Evolutionary conservation across 2,797 vertebrate genomes (phyloP), one percentile per base, ranked within the genome.

Genomic region (Pipistrellus pipistrellus): DNA sequence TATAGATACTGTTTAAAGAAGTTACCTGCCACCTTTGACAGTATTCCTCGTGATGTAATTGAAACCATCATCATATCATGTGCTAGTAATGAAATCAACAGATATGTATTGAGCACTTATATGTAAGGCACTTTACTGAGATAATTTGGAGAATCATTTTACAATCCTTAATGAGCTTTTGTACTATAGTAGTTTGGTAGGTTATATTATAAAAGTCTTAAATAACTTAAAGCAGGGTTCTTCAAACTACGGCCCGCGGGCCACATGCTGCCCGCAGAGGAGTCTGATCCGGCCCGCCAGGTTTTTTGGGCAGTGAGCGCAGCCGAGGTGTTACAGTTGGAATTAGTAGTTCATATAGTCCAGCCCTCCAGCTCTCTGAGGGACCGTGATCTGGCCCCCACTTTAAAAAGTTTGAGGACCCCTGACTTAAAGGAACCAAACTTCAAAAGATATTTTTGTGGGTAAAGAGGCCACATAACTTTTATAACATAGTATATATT

Each of bases 201-300:
- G 38, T 92, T 62, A 92, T 10, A 35, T 85, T 77, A 20, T 95
- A 82, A 93, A 93, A 96, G 71, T 93, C 44, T 75, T 57, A 85
- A 92, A 18, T 68, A 72, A 21, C 41, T 64, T 92, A 57, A 88
- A 88, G 44, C n/a, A n/a, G n/a, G n/a, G n/a, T n/a, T n/a, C n/a
- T n/a, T n/a, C n/a, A n/a, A n/a, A n/a, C n/a, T n/a, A n/a, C n/a
- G n/a, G n/a, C n/a, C n/a, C n/a, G n/a, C n/a, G n/a, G n/a, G n/a
- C n/a, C n/a, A n/a, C n/a, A n/a, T n/a, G n/a, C n/a, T n/a, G n/a
- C n/a, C n/a, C n/a, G n/a, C n/a, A n/a, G n/a, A n/a, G n/a, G n/a
- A n/a, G n/a, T n/a, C n/a, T n/a, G n/a, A n/a, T n/a, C n/a, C n/a
- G n/a, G n/a, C n/a, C n/a, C n/a, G n/a, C n/a, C n/a, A n/a, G n/a